Percentiles rank a stretch among this genome's conserved stretches.
Conservation (phyloP, 2,888 invertebrate genomes). For the Amphipoea oculea region DNA sequence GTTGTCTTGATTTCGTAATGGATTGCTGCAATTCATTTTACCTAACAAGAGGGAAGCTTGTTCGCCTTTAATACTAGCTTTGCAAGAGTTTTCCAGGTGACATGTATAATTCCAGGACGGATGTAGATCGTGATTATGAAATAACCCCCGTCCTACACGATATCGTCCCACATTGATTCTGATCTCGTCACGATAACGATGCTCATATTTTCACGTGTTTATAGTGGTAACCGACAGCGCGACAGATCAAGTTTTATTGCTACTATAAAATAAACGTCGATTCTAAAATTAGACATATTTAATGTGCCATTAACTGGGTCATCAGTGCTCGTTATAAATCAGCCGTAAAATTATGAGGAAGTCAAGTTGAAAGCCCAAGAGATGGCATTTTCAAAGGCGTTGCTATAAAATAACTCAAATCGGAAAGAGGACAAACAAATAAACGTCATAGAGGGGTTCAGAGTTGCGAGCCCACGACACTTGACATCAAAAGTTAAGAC, state of each 20-base stretch:
- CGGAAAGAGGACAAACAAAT: conserved; percentile 64
- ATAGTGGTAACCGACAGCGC: conserved; percentile 37
- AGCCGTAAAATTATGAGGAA: conserved; percentile 46
- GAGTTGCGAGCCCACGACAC: conserved; percentile 19
- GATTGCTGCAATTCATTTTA: conserved; percentile 48
- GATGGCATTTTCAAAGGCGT: conserved; percentile 31
- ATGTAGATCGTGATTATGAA: neutral
- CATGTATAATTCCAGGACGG: neutral
- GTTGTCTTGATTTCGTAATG: conserved; percentile 48
- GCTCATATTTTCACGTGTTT: conserved; percentile 44
- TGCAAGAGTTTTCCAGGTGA: neutral
- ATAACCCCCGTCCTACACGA: conserved; percentile 3
- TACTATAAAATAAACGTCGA: conserved; percentile 43
- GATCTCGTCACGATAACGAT: conserved; percentile 29
- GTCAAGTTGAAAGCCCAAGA: conserved; percentile 35
- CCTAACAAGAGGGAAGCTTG: conserved; percentile 11
- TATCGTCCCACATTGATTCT: conserved; percentile 32
- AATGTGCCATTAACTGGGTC: conserved; percentile 59
- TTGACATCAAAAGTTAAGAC: conserved; percentile 40
- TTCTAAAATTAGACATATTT: conserved; percentile 54
- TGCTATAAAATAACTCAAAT: conserved; percentile 59
- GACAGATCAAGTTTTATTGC: conserved; percentile 62
- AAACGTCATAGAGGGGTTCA: conserved; percentile 59
- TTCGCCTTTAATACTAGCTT: conserved; percentile 12
- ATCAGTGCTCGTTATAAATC: conserved; percentile 59